Conservation (phyloP, 2,797 vertebrate genomes). For the Eutrigla gurnardus region DNA sequence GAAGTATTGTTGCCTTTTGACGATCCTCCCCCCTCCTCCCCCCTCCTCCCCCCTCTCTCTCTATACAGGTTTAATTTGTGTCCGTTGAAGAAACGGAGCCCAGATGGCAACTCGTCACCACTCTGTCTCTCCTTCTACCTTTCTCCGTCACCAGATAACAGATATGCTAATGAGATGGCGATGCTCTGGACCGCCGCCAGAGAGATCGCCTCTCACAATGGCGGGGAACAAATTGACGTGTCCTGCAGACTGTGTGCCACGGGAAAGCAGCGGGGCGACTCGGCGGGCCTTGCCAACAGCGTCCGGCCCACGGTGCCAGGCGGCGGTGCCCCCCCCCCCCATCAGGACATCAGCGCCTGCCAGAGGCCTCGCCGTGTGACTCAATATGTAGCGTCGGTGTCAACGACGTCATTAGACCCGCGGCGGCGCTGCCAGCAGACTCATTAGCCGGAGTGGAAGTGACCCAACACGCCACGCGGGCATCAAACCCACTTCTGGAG, state of each 20-base stretch:
- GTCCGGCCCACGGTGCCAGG: constrained; percentile 71
- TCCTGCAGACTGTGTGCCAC: constrained; percentile 89
- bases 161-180: constrained; percentile 93
- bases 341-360: constrained; percentile 81
- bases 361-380: constrained; percentile 62
- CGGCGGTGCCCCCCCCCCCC: constrained; percentile 55
- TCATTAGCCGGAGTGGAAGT: constrained; percentile 75
- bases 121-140: constrained; percentile 64
- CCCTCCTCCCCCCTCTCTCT: neutral
- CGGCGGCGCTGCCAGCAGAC: constrained; percentile 71
- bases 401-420: constrained; percentile 77
- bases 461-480: constrained; percentile 54
- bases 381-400: constrained; percentile 74
- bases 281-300: constrained; percentile 85
- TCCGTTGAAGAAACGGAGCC: constrained; percentile 91
- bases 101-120: constrained; percentile 89
- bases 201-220: constrained; percentile 90
- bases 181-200: constrained; percentile 91
- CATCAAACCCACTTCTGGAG: constrained; percentile 64
- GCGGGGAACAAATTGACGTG: constrained; percentile 94
- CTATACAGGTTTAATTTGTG: constrained; percentile 98
- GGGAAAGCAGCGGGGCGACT: constrained; percentile 87
- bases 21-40: constrained; percentile 81
- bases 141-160: constrained; percentile 90
- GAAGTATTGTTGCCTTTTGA: constrained; percentile 99